phyloP scores from a whole-genome alignment of 35 echinoderm and acorn worm species.

The Patiria miniata region DNA sequence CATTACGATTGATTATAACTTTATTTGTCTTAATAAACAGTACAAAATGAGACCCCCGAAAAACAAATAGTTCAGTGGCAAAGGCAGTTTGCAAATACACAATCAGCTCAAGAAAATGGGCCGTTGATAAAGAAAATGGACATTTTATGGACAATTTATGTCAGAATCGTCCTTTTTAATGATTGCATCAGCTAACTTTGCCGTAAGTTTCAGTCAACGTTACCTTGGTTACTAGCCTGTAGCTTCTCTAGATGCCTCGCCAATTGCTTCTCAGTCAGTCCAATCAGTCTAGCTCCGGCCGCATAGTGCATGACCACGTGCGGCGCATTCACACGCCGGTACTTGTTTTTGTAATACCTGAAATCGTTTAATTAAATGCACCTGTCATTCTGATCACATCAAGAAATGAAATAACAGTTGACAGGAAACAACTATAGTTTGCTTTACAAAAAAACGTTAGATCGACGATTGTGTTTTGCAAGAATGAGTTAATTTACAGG shows the following conservation, averaged over 20 bases:
- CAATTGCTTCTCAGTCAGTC: conserved; percentile 93
- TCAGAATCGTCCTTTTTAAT: too few species aligned
- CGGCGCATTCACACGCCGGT: conserved; percentile 75
- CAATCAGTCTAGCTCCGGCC: conserved; percentile 89
- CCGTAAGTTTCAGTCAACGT: not conserved
- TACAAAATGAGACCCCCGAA: too few species aligned
- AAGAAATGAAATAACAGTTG: conserved; percentile 15
- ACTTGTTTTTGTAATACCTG: conserved; percentile 93
- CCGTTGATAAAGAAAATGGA: too few species aligned
- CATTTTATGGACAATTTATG: too few species aligned
- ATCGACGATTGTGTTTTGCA: conserved; percentile 14
- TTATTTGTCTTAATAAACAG: too few species aligned
- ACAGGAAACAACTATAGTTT: conserved; percentile 15
- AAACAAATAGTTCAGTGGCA: too few species aligned
- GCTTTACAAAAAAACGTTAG: conserved; percentile 15
- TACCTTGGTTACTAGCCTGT: conserved; percentile 82
- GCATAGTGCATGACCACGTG: conserved; percentile 98
- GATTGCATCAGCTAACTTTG: too few species aligned
- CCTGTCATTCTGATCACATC: not conserved
- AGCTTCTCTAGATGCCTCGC: conserved; percentile 69
- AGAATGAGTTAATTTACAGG: too few species aligned
- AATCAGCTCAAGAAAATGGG: too few species aligned
- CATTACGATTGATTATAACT: too few species aligned
- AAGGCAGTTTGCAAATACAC: too few species aligned
- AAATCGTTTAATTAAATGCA: too few species aligned